Evolutionary conservation across 2,888 invertebrate genomes (phyloP).

Genomic region (Leucoma salicis): DNA sequence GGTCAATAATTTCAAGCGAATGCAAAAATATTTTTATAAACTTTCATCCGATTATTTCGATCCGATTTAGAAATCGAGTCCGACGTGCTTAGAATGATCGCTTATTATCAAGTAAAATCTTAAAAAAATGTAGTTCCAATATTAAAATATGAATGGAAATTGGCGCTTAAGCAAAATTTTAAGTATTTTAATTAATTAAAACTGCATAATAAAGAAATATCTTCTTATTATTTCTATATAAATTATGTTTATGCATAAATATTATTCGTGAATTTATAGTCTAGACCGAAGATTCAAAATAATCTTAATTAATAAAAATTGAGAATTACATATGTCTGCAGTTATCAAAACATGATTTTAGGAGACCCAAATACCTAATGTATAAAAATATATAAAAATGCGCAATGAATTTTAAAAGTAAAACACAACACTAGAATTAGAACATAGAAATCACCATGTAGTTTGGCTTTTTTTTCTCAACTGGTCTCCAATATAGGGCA

Average conservation of each 20-base stretch:
- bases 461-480: no score
- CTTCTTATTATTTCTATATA: constrained; percentile 15
- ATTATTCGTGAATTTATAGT: constrained; percentile 25
- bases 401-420: no score
- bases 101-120: constrained; percentile 13
- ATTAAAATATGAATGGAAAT: constrained; percentile 39
- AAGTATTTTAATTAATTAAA: constrained; percentile 42
- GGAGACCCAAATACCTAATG: background rate
- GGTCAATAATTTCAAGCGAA: background rate
- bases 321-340: background rate
- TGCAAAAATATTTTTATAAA: constrained; percentile 4
- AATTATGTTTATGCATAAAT: constrained; percentile 26
- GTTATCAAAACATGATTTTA: background rate
- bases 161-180: constrained; percentile 29
- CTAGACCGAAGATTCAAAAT: constrained; percentile 1
- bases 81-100: constrained; percentile 10
- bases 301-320: constrained; percentile 1
- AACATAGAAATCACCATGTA: no score
- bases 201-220: constrained; percentile 29
- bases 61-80: constrained; percentile 24
- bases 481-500: no score
- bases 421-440: no score
- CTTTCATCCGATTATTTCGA: constrained; percentile 8
- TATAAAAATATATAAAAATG: no score
- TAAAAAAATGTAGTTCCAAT: constrained; percentile 29